Percentiles rank a stretch among this genome's conserved stretches.
phyloP scores from a whole-genome alignment of 2,113 vertebrate species.

The Platichthys flesus region DNA sequence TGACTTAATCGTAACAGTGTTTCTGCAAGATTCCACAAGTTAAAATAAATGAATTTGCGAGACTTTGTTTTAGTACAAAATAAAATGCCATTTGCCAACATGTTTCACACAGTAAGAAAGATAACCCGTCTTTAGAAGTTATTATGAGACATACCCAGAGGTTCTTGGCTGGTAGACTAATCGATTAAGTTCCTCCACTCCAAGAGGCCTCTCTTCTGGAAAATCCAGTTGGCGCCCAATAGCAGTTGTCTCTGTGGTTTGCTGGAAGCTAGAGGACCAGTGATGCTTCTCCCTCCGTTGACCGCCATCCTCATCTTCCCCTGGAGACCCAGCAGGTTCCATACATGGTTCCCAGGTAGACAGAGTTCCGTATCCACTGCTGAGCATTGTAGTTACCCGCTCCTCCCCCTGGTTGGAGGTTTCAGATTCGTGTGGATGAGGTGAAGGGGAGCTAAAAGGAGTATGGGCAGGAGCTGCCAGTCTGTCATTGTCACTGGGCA shows the following conservation, averaged over 20 bases:
- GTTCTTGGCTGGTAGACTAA: slow-evolving; percentile 59
- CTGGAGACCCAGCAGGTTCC: slow-evolving; percentile 28
- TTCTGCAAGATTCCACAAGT: no score
- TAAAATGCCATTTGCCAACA: no score
- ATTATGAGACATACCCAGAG: slow-evolving; percentile 55
- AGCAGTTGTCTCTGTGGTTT: slow-evolving; percentile 22
- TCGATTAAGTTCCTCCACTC: slow-evolving; percentile 8
- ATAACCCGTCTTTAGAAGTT: neutral
- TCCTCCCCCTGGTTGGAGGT: slow-evolving; percentile 65
- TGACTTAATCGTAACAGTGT: neutral
- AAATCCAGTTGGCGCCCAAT: slow-evolving; percentile 33
- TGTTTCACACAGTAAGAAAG: neutral
- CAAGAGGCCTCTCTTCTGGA: slow-evolving; percentile 4
- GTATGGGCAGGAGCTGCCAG: slow-evolving; percentile 59
- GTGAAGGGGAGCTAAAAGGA: slow-evolving; percentile 70
- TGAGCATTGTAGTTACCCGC: slow-evolving; percentile 78
- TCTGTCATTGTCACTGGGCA: slow-evolving; percentile 41
- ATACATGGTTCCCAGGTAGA: slow-evolving; percentile 79
- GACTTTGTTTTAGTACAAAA: no score
- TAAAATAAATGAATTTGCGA: no score
- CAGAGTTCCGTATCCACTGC: slow-evolving; percentile 89
- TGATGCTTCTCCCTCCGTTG: slow-evolving; percentile 31
- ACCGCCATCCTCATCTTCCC: slow-evolving; percentile 11
- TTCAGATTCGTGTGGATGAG: slow-evolving; percentile 64
- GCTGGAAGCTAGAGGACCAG: slow-evolving; percentile 50